Base-by-base conservation (phyloP, 1,140 invertebrate species). In the Coptotermes formosanus region DNA sequence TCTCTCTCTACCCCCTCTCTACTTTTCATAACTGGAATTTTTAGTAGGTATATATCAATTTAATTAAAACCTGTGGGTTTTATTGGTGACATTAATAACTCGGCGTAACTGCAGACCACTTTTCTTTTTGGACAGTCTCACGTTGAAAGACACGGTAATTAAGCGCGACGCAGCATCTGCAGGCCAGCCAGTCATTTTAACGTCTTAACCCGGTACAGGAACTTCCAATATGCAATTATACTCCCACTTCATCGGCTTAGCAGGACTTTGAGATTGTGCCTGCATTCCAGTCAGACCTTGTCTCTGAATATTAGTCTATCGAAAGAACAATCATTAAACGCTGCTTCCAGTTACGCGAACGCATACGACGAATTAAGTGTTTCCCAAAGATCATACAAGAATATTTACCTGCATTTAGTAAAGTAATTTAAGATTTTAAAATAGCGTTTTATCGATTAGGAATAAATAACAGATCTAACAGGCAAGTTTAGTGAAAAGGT, bases 71-170 rank as follows among this genome's bases (percentile, higher is more conserved):
- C 3, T 69, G 64, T n/a, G 64, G 23, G 64, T 69, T 69, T 69
- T 69, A 69, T 69, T 69, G 64, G 64, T 69, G 64, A 69, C 64
- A 69, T 69, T 69, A 69, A 69, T 69, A 69, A n/a, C 64, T 69
- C n/a, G 64, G 8, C 64, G 64, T 69, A 55, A 55, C 64, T 30
- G 64, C 64, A 3, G 64, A 69, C 64, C 64, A n/a, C 25, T 69
- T 30, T 69, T 69, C 64, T 69, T 69, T 21, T 69, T 69, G 23
- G 64, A 69, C 3, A n/a, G 64, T 69, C n/a, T 4, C 64, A 25
- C 64, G 64, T 25, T 69, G 64, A 69, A 69, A 69, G 64, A 69
- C 21, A 12, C 64, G 25, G n/a, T 69, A 69, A 69, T 69, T 69
- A 69, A 69, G 64, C 6, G 64, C n/a, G n/a, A 69, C 19, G 59